These are phyloP conservation scores for Ylistrum balloti DNA, from an alignment of 1,140 invertebrate genomes.

Conservation along the genomic window DNA sequence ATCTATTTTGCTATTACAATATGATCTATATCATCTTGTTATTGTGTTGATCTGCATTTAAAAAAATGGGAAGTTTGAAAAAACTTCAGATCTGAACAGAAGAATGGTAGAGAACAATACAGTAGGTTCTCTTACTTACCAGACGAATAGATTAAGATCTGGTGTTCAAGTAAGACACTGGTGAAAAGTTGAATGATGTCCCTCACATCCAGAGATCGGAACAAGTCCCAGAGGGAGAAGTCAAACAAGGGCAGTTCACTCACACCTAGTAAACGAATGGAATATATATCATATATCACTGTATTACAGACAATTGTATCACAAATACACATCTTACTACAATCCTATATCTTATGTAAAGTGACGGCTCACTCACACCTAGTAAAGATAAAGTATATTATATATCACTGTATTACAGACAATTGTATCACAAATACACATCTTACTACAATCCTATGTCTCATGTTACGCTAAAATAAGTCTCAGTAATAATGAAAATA, in stretches of 20 bases:
- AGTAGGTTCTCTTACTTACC: slow-evolving; percentile 84
- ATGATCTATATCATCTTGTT: too few species aligned
- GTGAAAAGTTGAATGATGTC: slow-evolving; percentile 96
- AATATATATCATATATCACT: background rate
- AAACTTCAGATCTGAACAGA: too few species aligned
- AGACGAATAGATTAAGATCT: slow-evolving; percentile 95
- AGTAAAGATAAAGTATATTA: slow-evolving; percentile 59
- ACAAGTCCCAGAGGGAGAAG: slow-evolving; percentile 94
- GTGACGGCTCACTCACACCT: slow-evolving; percentile 90
- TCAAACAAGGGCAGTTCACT: slow-evolving; percentile 96
- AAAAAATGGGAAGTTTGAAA: too few species aligned
- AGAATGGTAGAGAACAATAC: background rate
- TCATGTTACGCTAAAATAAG: too few species aligned
- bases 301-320: background rate
- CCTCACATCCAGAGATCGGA: slow-evolving; percentile 93
- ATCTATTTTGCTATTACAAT: too few species aligned
- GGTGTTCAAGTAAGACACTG: slow-evolving; percentile 97
- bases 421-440: background rate
- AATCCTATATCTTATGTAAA: too few species aligned
- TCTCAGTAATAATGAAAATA: too few species aligned
- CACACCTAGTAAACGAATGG: slow-evolving; percentile 76
- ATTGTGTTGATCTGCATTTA: too few species aligned
- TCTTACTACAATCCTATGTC: too few species aligned
- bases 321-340: too few species aligned
- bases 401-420: background rate